phyloP scores from a whole-genome alignment of 1,140 invertebrate species.

The Andrena cerasifolii region DNA sequence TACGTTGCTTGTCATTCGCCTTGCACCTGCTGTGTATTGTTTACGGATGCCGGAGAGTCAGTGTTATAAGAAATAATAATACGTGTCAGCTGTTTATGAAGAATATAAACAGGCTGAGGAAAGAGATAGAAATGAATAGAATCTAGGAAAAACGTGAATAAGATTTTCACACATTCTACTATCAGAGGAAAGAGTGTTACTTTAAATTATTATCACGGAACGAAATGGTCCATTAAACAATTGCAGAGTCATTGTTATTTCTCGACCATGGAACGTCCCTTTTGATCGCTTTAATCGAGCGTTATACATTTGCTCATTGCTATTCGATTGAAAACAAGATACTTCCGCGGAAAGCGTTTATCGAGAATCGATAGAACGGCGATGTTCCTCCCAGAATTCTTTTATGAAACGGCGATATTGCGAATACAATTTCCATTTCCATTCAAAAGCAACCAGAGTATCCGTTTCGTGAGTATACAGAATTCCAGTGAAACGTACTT shows the following conservation, averaged over 20 bases:
- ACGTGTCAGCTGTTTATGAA: too few relatives aligned
- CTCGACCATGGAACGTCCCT: not conserved
- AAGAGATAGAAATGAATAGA: too few relatives aligned
- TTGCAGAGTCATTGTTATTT: not conserved
- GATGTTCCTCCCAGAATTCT: slow-evolving; percentile 5
- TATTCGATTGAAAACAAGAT: slow-evolving; percentile 23
- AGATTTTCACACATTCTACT: too few relatives aligned
- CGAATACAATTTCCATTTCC: slow-evolving; percentile 3
- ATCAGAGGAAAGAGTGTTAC: too few relatives aligned
- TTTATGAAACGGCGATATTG: slow-evolving; percentile 5
- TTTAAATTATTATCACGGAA: too few relatives aligned
- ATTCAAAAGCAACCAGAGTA: not conserved
- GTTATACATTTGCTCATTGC: not conserved
- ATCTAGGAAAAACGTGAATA: too few relatives aligned
- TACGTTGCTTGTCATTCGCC: too few relatives aligned
- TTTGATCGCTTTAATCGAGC: slow-evolving; percentile 7
- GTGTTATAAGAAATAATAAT: too few relatives aligned
- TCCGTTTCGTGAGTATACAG: not conserved
- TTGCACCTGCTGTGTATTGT: too few relatives aligned
- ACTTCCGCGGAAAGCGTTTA: not conserved
- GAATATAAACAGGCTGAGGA: too few relatives aligned
- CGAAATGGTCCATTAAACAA: not conserved
- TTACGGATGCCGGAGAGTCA: too few relatives aligned
- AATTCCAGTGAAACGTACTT: not conserved
- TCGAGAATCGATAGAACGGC: slow-evolving; percentile 19